phyloP scores from a whole-genome alignment of 2,797 vertebrate species.

The Lacerta agilis region DNA sequence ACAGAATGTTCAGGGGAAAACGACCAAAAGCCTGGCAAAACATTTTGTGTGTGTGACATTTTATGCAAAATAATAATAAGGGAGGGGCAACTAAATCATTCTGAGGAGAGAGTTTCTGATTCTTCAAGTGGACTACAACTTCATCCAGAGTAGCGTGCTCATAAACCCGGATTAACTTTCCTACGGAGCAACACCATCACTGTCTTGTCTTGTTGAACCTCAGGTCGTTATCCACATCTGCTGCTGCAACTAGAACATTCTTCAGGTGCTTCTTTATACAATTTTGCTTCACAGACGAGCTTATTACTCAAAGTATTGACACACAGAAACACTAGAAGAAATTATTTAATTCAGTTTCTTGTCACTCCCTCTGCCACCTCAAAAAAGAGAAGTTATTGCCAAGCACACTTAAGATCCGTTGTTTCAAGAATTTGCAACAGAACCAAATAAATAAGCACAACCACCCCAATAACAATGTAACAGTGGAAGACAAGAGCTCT shows the following conservation, averaged over 20 bases:
- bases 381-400: background rate
- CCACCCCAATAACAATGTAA: background rate
- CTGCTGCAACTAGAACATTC: too few relatives aligned
- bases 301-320: background rate
- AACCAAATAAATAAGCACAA: background rate
- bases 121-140: too few relatives aligned
- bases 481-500: background rate
- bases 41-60: background rate
- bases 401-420: background rate
- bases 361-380: too few relatives aligned
- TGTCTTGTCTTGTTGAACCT: too few relatives aligned
- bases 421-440: background rate
- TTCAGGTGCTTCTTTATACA: background rate
- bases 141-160: too few relatives aligned
- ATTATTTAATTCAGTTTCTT: background rate
- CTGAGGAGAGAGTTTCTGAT: background rate
- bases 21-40: background rate
- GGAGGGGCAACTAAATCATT: background rate
- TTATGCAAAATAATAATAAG: background rate
- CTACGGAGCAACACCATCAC: too few relatives aligned
- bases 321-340: background rate
- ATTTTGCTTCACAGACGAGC: background rate
- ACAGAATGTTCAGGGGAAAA: background rate
- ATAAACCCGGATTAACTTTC: too few relatives aligned
- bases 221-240: too few relatives aligned